Percentiles rank a stretch among this genome's conserved stretches.
Evolutionary conservation across 2,113 vertebrate genomes (phyloP).

Genomic region (Tylochromis polylepis): DNA sequence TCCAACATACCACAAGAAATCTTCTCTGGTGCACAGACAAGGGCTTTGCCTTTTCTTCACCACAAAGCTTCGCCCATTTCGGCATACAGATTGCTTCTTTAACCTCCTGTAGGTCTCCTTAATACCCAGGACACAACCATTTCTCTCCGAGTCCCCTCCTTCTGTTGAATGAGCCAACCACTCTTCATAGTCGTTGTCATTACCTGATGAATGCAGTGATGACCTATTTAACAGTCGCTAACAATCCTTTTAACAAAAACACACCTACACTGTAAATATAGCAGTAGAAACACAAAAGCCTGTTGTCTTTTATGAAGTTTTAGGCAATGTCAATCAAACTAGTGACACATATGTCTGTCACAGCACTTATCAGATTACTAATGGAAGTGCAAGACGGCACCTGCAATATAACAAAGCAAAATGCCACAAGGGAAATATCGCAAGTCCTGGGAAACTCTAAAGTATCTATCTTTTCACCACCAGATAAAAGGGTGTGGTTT

Average conservation of each 20-base stretch:
- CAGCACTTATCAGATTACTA: background rate
- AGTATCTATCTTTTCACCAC: background rate
- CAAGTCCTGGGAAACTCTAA: background rate
- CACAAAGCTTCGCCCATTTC: slow-evolving; percentile 65
- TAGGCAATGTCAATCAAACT: background rate
- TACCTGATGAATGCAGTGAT: slow-evolving; percentile 25
- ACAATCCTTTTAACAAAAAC: background rate
- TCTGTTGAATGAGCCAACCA: slow-evolving; percentile 75
- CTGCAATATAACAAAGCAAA: background rate
- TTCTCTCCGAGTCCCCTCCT: slow-evolving; percentile 29
- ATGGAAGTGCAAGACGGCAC: background rate
- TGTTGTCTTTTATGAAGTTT: too few relatives aligned
- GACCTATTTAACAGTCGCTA: background rate
- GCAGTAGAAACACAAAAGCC: too few relatives aligned
- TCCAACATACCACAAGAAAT: slow-evolving; percentile 66
- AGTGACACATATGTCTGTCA: background rate
- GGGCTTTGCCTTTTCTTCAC: slow-evolving; percentile 60
- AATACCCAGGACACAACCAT: slow-evolving; percentile 70
- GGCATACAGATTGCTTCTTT: slow-evolving; percentile 70
- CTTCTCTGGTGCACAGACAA: slow-evolving; percentile 62
- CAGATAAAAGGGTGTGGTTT: background rate
- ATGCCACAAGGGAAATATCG: background rate
- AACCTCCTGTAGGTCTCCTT: slow-evolving; percentile 71
- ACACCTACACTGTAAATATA: background rate
- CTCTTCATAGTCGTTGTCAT: slow-evolving; percentile 71